Base-by-base conservation (phyloP, 2,888 invertebrate species). In the Sinelater perroti region DNA sequence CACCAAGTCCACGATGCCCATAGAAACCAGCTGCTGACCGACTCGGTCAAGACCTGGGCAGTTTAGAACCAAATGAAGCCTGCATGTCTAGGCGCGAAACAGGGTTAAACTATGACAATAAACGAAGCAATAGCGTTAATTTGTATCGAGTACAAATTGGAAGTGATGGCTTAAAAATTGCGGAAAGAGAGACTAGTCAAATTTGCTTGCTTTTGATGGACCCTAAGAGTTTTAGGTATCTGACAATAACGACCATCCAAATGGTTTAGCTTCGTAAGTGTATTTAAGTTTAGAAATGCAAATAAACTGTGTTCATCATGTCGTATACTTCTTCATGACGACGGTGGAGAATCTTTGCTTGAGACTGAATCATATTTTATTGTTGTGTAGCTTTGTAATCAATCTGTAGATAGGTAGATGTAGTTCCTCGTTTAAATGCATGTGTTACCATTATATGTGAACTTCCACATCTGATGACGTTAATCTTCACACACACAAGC, bases 11-110 rank as follows among this genome's bases (percentile, higher is more conserved):
- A n/a, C n/a, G n/a, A 66, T 73, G 35, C 83, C 83, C 18, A 72
- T 83, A 65, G 83, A 83, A 66, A 83, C 83, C 33, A 82, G 82
- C 66, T 83, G 83, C 70, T 83, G 74, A 66, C 14, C 38, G 13
- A 17, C n/a, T 24, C 13, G 10, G 6, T 40, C 14, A 40, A 24
- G 40, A 40, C 21, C 26, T 40, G 18, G 11, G 5, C n/a, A 45
- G 11, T 28, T 7, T n/a, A 11, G 20, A 44, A 28, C 49, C 28
- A 52, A 30, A 49, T n/a, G n/a, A n/a, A n/a, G n/a, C n/a, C n/a
- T n/a, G n/a, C n/a, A n/a, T n/a, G n/a, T n/a, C n/a, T n/a, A n/a
- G n/a, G n/a, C n/a, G n/a, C n/a, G n/a, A 6, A 44, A 45, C 44
- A 45, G 44, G 44, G 44, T 45, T 45, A 30, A 17, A 45, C 30